Evolutionary conservation across 2,888 invertebrate genomes (phyloP).

Genomic region (Orchesellides sinensis): DNA sequence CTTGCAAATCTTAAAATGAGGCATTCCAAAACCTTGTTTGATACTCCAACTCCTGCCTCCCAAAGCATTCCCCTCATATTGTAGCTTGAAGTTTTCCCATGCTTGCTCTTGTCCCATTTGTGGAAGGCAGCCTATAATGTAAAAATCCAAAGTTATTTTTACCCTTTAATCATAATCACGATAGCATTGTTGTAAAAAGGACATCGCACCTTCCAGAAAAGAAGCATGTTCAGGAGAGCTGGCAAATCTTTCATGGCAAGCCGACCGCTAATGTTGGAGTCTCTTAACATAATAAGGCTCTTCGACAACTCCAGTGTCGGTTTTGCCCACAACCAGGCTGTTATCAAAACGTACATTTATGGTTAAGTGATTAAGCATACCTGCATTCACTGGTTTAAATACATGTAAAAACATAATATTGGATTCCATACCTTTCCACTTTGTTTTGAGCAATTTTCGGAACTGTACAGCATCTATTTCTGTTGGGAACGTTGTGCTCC

Average conservation of each 20-base stretch:
- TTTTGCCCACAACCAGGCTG: conserved; percentile 80
- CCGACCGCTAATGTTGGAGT: conserved; percentile 82
- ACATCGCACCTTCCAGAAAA: conserved; percentile 84
- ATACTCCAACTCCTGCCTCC: conserved; percentile 85
- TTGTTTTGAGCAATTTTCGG: conserved; percentile 80
- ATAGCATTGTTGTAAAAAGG: background rate
- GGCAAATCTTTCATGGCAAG: conserved; percentile 82
- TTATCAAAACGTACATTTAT: conserved; percentile 68
- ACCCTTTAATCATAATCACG: no score
- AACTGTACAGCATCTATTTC: conserved; percentile 82
- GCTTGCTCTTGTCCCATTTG: conserved; percentile 80
- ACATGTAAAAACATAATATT: conserved; percentile 5
- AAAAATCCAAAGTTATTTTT: background rate
- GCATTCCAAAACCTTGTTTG: conserved; percentile 87
- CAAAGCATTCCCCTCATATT: conserved; percentile 82
- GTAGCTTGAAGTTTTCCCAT: conserved; percentile 82
- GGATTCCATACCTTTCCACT: conserved; percentile 79
- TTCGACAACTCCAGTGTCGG: conserved; percentile 83
- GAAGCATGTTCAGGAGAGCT: conserved; percentile 82
- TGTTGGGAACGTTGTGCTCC: conserved; percentile 80
- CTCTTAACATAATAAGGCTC: conserved; percentile 84
- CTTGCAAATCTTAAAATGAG: conserved; percentile 83
- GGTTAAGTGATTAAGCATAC: no score
- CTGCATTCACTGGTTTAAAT: background rate
- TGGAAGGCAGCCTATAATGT: conserved; percentile 80